These are phyloP conservation scores for Bombus turneri DNA, from an alignment of 1,140 invertebrate genomes.

Conservation along the genomic window DNA sequence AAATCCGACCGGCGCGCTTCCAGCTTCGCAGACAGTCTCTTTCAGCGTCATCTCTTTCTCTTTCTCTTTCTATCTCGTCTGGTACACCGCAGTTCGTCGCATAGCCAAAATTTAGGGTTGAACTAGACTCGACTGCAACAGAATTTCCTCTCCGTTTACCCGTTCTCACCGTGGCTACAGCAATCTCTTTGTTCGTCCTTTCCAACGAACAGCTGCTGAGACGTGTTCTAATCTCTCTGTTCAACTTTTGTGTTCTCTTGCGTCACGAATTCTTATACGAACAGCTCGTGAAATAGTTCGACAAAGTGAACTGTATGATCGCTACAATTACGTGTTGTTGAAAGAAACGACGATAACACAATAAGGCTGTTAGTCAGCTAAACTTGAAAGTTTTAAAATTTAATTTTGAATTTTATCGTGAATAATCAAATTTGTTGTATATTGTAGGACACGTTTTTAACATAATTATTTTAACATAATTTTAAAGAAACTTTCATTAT, in stretches of 20 bases:
- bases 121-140: not conserved
- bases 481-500: too few species aligned
- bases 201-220: not conserved
- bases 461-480: too few species aligned
- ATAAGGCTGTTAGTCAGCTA: too few species aligned
- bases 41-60: not conserved
- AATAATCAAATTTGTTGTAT: too few species aligned
- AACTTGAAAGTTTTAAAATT: too few species aligned
- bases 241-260: not conserved
- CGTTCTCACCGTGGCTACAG: not conserved
- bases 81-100: not conserved
- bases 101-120: conserved; percentile 1
- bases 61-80: not conserved
- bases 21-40: conserved; percentile 14
- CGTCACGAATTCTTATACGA: not conserved
- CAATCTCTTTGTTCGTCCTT: not conserved
- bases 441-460: too few species aligned
- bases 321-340: too few species aligned
- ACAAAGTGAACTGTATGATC: not conserved
- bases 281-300: not conserved
- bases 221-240: not conserved
- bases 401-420: too few species aligned
- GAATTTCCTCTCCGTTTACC: not conserved
- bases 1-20: conserved; percentile 24
- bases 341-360: too few species aligned